phyloP scores from a whole-genome alignment of 2,113 vertebrate species.

The Tachycineta bicolor region DNA sequence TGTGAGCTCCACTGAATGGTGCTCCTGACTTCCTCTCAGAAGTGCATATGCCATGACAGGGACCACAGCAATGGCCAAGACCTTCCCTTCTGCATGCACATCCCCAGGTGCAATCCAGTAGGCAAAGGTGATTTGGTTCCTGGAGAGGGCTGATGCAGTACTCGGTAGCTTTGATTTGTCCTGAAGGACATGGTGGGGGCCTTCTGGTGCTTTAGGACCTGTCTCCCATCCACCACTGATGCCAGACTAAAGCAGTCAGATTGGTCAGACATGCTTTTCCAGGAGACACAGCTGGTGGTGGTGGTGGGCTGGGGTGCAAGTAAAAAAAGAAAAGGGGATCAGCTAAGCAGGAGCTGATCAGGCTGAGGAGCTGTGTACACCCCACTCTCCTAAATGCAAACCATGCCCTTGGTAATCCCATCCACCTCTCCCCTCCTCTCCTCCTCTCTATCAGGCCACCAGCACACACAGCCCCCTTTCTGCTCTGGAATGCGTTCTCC shows the following conservation, averaged over 20 bases:
- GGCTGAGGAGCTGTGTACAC: slow-evolving; percentile 5
- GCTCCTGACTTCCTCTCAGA: not conserved
- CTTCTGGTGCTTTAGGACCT: not conserved
- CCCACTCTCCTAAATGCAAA: slow-evolving; percentile 58
- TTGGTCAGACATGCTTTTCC: not conserved
- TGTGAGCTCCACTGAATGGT: not conserved
- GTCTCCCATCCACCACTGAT: not conserved
- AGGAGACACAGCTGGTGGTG: not conserved
- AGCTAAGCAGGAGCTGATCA: not conserved
- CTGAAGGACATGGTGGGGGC: not conserved
- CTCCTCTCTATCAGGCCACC: slow-evolving; percentile 60
- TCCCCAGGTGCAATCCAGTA: not conserved
- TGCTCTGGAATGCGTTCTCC: slow-evolving; percentile 80
- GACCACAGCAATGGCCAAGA: not conserved
- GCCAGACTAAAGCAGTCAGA: not conserved
- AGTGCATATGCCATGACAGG: rapidly evolving
- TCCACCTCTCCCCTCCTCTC: slow-evolving; percentile 54
- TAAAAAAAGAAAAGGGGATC: not conserved
- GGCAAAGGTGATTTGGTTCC: not conserved
- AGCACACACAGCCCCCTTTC: slow-evolving; percentile 78
- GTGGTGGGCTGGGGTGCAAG: not conserved
- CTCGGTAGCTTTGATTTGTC: not conserved
- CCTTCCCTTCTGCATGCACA: not conserved
- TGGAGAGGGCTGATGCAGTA: not conserved
- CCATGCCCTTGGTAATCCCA: slow-evolving; percentile 63